Evolutionary conservation across 2,888 invertebrate species (phyloP).

Genomic region (Deroplatys truncata): DNA sequence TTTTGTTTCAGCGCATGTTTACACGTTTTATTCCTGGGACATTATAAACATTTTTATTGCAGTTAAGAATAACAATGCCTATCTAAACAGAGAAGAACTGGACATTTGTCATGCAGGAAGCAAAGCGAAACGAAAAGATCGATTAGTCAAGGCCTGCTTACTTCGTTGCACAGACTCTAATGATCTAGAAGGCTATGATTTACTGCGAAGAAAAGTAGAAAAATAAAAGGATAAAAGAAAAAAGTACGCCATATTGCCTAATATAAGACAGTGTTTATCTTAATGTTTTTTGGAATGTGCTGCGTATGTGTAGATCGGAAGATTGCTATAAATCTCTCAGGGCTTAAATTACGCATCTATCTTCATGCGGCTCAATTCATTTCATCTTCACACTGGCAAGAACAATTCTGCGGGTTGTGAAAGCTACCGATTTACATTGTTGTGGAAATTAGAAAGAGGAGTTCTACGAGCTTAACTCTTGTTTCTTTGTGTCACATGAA

Average conservation of each 20-base stretch:
- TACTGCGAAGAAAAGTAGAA: not conserved
- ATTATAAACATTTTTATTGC: no score
- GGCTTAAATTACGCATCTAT: not conserved
- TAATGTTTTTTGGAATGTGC: conserved; percentile 19
- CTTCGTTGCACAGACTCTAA: not conserved
- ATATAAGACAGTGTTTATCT: conserved; percentile 17
- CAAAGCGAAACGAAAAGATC: not conserved
- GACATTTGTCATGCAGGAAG: not conserved
- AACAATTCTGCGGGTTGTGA: not conserved
- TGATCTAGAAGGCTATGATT: not conserved
- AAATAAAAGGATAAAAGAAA: conserved; percentile 7
- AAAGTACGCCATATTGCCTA: conserved; percentile 30
- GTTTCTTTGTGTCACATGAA: not conserved
- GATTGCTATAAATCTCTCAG: not conserved
- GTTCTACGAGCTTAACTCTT: not conserved
- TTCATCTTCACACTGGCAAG: not conserved
- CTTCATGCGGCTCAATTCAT: conserved; percentile 19
- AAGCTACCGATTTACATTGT: conserved; percentile 9
- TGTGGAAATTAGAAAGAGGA: not conserved
- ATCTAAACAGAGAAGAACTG: not conserved
- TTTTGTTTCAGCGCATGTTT: no score
- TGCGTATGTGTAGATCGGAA: conserved; percentile 7
- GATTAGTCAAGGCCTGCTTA: not conserved
- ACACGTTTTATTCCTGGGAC: no score
- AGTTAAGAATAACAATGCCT: not conserved